Evolutionary conservation across 2,113 vertebrate genomes (phyloP), one percentile per base, ranked within the genome.

Genomic region (Vombatus ursinus): DNA sequence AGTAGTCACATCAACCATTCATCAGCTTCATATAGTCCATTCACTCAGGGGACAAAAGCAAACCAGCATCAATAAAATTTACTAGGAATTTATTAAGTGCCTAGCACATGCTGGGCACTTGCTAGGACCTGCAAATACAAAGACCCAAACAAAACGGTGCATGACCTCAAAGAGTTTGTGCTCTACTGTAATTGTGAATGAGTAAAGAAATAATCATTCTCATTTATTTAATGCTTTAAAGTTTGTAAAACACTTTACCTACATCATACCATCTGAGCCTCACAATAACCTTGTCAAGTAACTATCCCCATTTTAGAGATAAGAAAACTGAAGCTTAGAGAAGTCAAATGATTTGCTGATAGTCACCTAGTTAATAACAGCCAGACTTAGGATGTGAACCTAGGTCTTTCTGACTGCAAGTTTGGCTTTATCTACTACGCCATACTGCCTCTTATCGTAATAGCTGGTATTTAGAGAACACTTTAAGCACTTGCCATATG

Each of bases 11-110:
- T 94, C 89, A 97, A 94, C 89, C 54, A 48, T 0, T 94, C 96
- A 93, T 92, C 96, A 97, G 92, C 96, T 96, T 95, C 92, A 1
- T 89, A 44, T 50, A 19, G 96, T 97, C 97, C 96, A 53, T 0
- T 77, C 95, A 95, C 96, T 90, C 90, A 93, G 91, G 0, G 93
- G 77, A 94, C 95, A 96, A 96, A 98, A 98, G 97, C 92, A 98
- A 98, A 96, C 92, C 89, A 95, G 84, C 47, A n/a, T 95, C 94
- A 95, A 93, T 96, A 98, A 92, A 96, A 96, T 93, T 92, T 93
- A 44, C n/a, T 44, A 23, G 2, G 68, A 44, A 84, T 44, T 44
- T 44, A 16, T 44, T n/a, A 84, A 44, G 68, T 84, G n/a, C 19
- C 37, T 84, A 7, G 16, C 8, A 22, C 22, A 0, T 19, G 19